phyloP scores from a whole-genome alignment of 2,888 invertebrate species.

The Neocrepidodera transversa region DNA sequence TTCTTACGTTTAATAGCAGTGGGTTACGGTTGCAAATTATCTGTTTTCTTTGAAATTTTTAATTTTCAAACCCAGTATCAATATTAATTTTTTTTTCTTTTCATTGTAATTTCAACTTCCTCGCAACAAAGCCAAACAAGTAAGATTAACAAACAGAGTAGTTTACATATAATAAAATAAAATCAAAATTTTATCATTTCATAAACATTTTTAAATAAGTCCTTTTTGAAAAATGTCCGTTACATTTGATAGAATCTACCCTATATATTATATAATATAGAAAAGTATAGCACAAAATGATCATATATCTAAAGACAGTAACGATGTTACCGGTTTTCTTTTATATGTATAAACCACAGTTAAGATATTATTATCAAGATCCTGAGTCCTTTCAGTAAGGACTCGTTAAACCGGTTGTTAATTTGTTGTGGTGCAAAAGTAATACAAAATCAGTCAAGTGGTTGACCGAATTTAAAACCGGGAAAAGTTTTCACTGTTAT shows the following conservation, averaged over 20 bases:
- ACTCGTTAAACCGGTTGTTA: slow-evolving; percentile 42
- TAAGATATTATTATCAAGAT: slow-evolving; percentile 31
- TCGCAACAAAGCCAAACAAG: too few species aligned
- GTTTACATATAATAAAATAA: too few species aligned
- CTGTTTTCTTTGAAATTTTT: too few species aligned
- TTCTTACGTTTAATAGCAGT: too few species aligned
- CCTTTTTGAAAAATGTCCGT: too few species aligned
- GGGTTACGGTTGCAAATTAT: too few species aligned
- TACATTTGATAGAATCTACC: neutral
- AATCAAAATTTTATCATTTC: too few species aligned
- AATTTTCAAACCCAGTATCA: too few species aligned
- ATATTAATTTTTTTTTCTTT: too few species aligned
- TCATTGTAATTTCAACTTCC: too few species aligned
- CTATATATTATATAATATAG: neutral
- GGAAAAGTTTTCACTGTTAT: slow-evolving; percentile 11
- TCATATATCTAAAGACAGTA: slow-evolving; percentile 13
- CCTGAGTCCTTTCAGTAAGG: slow-evolving; percentile 31
- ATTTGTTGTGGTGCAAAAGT: slow-evolving; percentile 40
- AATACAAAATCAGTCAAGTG: slow-evolving; percentile 36
- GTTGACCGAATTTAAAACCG: slow-evolving; percentile 28
- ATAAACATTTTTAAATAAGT: too few species aligned
- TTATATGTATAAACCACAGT: slow-evolving; percentile 21
- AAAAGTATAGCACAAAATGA: slow-evolving; percentile 11
- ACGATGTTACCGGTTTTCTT: slow-evolving; percentile 31
- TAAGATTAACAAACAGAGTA: too few species aligned